A percentile compares a stretch with the other conserved stretches of the same genome.
Evolutionary conservation across 2,113 vertebrate species (phyloP).

Genomic region (Halcyon malimbica): DNA sequence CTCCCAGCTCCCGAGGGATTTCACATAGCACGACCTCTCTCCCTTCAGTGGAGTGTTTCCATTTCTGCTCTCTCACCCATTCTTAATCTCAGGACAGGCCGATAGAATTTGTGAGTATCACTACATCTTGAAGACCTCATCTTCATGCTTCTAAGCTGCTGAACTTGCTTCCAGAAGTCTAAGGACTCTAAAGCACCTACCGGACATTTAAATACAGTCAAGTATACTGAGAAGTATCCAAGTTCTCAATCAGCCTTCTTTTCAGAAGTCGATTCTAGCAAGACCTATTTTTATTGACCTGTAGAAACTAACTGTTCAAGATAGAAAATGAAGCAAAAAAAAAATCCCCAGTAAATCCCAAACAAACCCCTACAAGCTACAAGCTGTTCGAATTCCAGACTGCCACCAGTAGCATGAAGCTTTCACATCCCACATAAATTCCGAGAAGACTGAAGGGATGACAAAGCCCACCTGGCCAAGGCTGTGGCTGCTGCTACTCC

Average conservation of each 20-base stretch:
- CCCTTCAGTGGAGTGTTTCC: neutral
- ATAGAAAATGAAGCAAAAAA: neutral
- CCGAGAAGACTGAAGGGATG: neutral
- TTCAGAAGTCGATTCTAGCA: neutral
- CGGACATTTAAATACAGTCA: neutral
- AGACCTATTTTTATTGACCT: neutral
- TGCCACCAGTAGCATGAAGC: neutral
- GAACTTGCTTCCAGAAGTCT: neutral
- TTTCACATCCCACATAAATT: neutral
- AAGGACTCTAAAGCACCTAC: neutral
- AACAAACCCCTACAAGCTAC: neutral
- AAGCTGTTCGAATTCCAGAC: neutral
- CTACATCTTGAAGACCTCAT: neutral
- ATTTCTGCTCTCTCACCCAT: neutral
- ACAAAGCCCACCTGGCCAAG: neutral
- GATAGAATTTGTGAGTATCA: neutral
- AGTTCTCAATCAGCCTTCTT: neutral
- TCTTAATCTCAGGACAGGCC: neutral
- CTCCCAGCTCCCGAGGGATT: neutral
- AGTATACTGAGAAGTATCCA: neutral
- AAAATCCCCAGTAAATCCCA: neutral
- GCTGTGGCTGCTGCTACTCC: neutral
- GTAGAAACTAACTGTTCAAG: neutral
- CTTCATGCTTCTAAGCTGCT: neutral
- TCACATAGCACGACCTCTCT: accelerated